Percentiles rank a stretch among this genome's conserved stretches.
phyloP scores from a whole-genome alignment of 2,888 invertebrate genomes.

The Dysmachus trigonus region DNA sequence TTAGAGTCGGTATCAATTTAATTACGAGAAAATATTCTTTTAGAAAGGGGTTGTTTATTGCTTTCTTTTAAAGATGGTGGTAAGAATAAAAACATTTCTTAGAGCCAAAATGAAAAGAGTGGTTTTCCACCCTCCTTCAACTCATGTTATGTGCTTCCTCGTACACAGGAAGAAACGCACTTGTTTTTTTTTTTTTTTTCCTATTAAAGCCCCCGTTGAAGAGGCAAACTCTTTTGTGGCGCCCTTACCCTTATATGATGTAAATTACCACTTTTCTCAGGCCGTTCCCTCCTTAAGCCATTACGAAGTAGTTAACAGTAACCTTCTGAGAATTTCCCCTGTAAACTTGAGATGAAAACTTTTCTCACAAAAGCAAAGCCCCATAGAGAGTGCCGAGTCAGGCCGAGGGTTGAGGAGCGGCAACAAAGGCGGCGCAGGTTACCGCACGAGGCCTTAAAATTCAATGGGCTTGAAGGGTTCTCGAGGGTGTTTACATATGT shows the following conservation, averaged over 20 bases:
- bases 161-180: not conserved
- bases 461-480: slow-evolving; percentile 11
- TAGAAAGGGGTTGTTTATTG: not conserved
- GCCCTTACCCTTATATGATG: not conserved
- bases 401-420: not conserved
- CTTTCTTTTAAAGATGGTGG: not conserved
- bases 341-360: slow-evolving; percentile 1
- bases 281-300: not conserved
- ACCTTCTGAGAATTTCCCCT: slow-evolving; percentile 2
- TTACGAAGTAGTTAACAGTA: slow-evolving; percentile 23
- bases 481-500: slow-evolving; percentile 36
- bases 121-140: not conserved
- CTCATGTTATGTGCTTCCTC: not conserved
- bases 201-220: not conserved
- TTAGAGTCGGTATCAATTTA: not conserved
- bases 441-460: not conserved
- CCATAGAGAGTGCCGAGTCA: not conserved
- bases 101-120: not conserved
- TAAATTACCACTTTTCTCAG: slow-evolving; percentile 7
- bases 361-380: not conserved
- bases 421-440: not conserved
- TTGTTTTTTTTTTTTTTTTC: not conserved
- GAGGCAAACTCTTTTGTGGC: not conserved
- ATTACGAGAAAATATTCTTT: not conserved
- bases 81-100: not conserved